A percentile compares a stretch with the other conserved stretches of the same genome.
Evolutionary conservation across 2,888 invertebrate genomes (phyloP).

Genomic region (Geotrupes spiniger): DNA sequence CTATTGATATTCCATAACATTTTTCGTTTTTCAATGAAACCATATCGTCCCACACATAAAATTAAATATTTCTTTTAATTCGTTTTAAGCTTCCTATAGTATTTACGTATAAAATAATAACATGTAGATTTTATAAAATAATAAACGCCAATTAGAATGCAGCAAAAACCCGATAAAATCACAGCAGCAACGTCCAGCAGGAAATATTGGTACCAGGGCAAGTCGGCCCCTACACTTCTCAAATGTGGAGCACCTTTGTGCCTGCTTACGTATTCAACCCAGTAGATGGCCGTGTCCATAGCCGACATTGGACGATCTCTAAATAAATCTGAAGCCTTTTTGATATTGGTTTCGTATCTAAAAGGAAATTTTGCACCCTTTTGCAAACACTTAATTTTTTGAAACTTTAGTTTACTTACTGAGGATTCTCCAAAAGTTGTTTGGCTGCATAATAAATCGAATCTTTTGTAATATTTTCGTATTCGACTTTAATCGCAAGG

Average conservation of each 20-base stretch:
- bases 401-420: no score
- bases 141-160: no score
- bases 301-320: slow-evolving; percentile 25
- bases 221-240: slow-evolving; percentile 25
- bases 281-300: slow-evolving; percentile 30
- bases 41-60: no score
- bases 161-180: neutral
- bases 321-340: slow-evolving; percentile 21
- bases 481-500: slow-evolving; percentile 46
- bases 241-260: slow-evolving; percentile 30
- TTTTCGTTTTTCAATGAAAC: no score
- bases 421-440: slow-evolving; percentile 47
- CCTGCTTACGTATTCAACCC: slow-evolving; percentile 30
- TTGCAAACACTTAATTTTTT: neutral
- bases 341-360: slow-evolving; percentile 20
- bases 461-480: slow-evolving; percentile 30
- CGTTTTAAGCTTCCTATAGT: no score
- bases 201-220: slow-evolving; percentile 30
- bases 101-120: no score
- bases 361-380: neutral
- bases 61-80: no score
- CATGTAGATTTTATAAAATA: no score
- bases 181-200: slow-evolving; percentile 24
- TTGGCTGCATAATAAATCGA: slow-evolving; percentile 31
- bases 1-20: no score